Conservation (phyloP, 2,797 vertebrate genomes). For the Periophthalmus magnuspinnatus region DNA sequence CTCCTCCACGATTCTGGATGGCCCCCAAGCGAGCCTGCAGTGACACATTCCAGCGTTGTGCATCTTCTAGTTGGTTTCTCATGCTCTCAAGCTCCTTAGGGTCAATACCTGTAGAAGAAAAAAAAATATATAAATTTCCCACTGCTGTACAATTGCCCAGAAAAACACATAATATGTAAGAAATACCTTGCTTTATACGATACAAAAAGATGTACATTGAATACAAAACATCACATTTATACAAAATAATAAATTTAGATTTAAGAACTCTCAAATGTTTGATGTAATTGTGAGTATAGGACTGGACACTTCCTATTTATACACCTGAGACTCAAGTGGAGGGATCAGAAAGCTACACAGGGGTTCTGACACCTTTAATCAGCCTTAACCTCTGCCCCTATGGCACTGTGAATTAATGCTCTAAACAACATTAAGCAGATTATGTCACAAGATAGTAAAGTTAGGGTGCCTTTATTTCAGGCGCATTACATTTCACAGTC, state of each 20-base stretch:
- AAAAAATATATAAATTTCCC: neutral
- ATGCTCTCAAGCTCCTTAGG: constrained; percentile 75
- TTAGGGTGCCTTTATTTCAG: constrained; percentile 13
- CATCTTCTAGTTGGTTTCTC: constrained; percentile 80
- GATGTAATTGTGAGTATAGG: constrained; percentile 23
- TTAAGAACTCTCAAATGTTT: neutral
- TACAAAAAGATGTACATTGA: neutral
- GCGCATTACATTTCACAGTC: neutral
- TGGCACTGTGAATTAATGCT: constrained; percentile 11
- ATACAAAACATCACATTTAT: neutral
- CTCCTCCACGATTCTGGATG: constrained; percentile 79
- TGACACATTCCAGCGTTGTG: constrained; percentile 82
- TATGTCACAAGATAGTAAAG: constrained; percentile 10
- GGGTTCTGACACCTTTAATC: constrained; percentile 33
- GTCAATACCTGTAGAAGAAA: constrained; percentile 53
- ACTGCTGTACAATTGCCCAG: neutral
- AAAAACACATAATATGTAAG: neutral
- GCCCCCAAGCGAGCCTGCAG: constrained; percentile 81
- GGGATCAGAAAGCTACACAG: constrained; percentile 29
- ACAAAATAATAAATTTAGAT: neutral
- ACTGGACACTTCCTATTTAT: constrained; percentile 67
- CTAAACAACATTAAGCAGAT: constrained; percentile 15
- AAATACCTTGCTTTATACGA: neutral
- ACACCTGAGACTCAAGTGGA: constrained; percentile 48
- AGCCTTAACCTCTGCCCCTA: constrained; percentile 28